Percentiles rank a stretch among this genome's conserved stretches.
phyloP scores from a whole-genome alignment of 2,113 vertebrate genomes.

The Terrapene triunguis region DNA sequence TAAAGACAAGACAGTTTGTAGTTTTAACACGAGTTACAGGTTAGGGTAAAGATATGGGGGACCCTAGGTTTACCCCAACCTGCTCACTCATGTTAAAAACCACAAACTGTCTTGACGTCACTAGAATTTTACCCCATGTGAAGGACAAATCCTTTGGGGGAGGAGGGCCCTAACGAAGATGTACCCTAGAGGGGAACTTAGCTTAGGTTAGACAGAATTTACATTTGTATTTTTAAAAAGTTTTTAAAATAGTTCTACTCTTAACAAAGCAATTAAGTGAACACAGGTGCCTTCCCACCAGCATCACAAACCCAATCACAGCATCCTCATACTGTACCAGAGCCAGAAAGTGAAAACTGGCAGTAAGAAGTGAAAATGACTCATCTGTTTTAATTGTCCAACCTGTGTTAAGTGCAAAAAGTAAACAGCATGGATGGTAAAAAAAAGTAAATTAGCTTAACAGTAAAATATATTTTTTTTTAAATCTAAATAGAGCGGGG shows the following conservation, averaged over 20 bases:
- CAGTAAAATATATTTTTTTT: neutral
- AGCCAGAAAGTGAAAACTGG: neutral
- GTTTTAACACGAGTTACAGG: neutral
- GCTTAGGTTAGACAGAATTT: neutral
- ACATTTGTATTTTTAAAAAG: neutral
- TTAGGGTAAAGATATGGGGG: neutral
- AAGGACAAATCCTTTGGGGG: neutral
- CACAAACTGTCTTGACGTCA: neutral
- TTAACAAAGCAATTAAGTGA: neutral
- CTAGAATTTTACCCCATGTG: neutral
- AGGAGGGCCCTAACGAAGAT: neutral
- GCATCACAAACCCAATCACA: neutral
- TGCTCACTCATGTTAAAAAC: neutral
- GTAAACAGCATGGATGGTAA: neutral
- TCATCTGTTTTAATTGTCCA: neutral
- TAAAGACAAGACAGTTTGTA: neutral
- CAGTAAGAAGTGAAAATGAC: neutral
- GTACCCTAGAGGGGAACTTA: neutral
- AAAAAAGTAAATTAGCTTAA: neutral
- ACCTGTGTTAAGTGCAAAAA: neutral
- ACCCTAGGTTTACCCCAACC: neutral
- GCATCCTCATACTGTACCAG: neutral
- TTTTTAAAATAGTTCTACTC: neutral
- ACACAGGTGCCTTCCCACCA: neutral
- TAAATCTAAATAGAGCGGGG: neutral